phyloP scores from a whole-genome alignment of 2,113 vertebrate genomes.

The Gasterosteus nipponicus region DNA sequence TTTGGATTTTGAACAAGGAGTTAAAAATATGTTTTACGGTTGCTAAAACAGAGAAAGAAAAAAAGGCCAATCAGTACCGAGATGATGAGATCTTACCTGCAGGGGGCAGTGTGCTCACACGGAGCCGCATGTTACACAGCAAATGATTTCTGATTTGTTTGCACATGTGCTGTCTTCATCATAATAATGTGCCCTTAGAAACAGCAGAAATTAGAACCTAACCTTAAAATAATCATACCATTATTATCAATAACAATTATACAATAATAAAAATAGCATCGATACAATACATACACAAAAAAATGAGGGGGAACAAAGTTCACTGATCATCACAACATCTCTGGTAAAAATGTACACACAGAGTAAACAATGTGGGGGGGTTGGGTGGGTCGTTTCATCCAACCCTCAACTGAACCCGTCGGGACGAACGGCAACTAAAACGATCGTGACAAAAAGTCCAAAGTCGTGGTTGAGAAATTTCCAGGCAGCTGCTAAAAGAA shows the following conservation, averaged over 20 bases:
- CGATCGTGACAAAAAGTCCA: constrained; percentile 34
- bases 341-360: constrained; percentile 79
- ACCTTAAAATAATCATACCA: constrained; percentile 75
- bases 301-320: constrained; percentile 48
- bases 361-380: constrained; percentile 47
- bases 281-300: constrained; percentile 84
- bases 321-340: constrained; percentile 75
- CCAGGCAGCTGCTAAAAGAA: constrained; percentile 59
- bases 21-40: constrained; percentile 7
- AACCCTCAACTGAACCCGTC: constrained; percentile 43
- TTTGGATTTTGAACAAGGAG: constrained; percentile 20
- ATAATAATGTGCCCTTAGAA: constrained; percentile 77
- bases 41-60: neutral
- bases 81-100: constrained; percentile 48
- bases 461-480: constrained; percentile 56
- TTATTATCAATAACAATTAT: constrained; percentile 81
- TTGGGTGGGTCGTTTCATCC: neutral
- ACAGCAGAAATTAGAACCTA: constrained; percentile 68
- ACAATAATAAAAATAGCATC: constrained; percentile 82
- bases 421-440: constrained; percentile 38
- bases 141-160: constrained; percentile 31
- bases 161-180: constrained; percentile 59
- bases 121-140: constrained; percentile 43
- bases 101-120: constrained; percentile 63
- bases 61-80: constrained; percentile 62